Evolutionary conservation across 1,140 invertebrate species (phyloP), one percentile per base, ranked within the genome.

Genomic region (Drosophila micromelanica): DNA sequence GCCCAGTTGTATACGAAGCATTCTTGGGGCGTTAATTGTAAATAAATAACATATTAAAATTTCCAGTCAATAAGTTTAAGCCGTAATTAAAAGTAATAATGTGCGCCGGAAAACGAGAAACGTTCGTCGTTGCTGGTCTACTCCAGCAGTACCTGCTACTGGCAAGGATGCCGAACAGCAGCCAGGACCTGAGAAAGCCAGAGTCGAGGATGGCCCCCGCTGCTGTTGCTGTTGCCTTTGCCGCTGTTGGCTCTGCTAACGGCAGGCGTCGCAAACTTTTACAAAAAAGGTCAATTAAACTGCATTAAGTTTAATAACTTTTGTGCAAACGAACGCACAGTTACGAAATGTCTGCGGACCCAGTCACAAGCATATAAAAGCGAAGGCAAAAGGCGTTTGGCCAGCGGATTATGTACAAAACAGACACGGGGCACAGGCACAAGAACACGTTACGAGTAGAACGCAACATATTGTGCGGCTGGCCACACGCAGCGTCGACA

Each of bases 41-140:
- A 89, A 87, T 87, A 87, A 87, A 87, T 89, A 89, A 82, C 84
- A 87, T 87, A 87, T 87, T 87, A 87, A 87, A 87, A 87, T 87
- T 87, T 87, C 82, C 82, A 87, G 78, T 89, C 82, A 87, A 89
- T 87, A 82, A 78, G 72, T 79, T 87, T 89, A 82, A 87, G 84
- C 84, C 79, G 68, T 87, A 87, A 87, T 87, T 87, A 89, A 89
- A 89, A 87, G 82, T 79, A 89, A 87, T 89, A 87, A 89, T 89
- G 76, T 72, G 84, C 77, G 38, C 75, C 60, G 57, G 45, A 63
- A 45, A 72, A 59, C 62, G 51, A 64, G 48, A 54, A 56, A 59
- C 64, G 57, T 42, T 78, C 73, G 49, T 59, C 45, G 32, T 37
- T n/a, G 13, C 5, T 35, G 49, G 56, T 63, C 45, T 40, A 57